Conservation (phyloP, 2,113 vertebrate species). For the Bos taurus region ARS-UCD2.0 NC_037334.1:78317501-78318000, state of each 20-base stretch:
- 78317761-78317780: background rate
- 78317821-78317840: background rate
- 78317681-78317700: background rate
- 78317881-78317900: background rate
- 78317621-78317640: background rate
- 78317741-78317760: background rate
- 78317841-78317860: background rate
- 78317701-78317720: too few species aligned
- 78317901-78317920: background rate
- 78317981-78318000: background rate
- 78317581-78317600: background rate
- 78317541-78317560: background rate
- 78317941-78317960: background rate
- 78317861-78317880: background rate
- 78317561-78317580: background rate
- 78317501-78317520: background rate
- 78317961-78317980: background rate
- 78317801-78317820: background rate
- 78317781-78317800: background rate
- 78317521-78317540: background rate
- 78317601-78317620: background rate
- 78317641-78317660: background rate
- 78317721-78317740: background rate
- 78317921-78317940: background rate
- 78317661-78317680: background rate